Base-by-base conservation (phyloP, 2,113 vertebrate genomes). In the Microcebus ravelobensis region DNA sequence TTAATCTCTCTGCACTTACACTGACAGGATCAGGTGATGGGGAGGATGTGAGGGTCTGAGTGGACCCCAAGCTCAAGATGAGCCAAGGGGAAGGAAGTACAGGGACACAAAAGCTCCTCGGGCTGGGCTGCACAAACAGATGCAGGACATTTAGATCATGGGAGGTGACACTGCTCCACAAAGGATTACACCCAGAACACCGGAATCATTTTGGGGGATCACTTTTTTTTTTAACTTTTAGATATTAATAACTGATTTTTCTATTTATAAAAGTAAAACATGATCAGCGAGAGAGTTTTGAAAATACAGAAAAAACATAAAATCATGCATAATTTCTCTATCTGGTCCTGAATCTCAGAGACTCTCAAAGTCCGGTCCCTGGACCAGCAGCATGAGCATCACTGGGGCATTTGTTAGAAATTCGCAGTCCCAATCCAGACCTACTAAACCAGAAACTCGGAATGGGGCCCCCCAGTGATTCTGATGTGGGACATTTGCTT, bases 221-320 rank as follows among this genome's bases (percentile, higher is more conserved):
- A 14, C 12, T 61, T 88, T 89, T 70, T 70, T 70, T 73, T 61
- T 21, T 81, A 57, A 39, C 18, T 88, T 83, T 96, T 92, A 57
- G 7, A 57, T 57, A 21, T 57, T 80, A 90, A 36, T 42, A 87
- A 85, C 10, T 65, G 48, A 89, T 15, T 96, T 96, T 86, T 87
- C 71, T 91, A 67, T n/a, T 89, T 87, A 57, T 74, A 34, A 90
- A 96, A 89, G 55, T 39, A 65, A 94, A 61, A 34, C 48, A 77
- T 0, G 4, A 74, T 76, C 76, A 55, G 1, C 61, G 42, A 65
- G 57, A 61, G 25, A 45, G 36, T 87, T 92, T 18, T 82, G 73
- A 88, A 92, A 83, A 55, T 11, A 67, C 17, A 94, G 25, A 79
- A 87, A 79, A 87, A 90, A 71, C 8, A 70, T 21, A 86, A 86